phyloP scores from a whole-genome alignment of 2,888 invertebrate genomes.

The Agrotis ipsilon region DNA sequence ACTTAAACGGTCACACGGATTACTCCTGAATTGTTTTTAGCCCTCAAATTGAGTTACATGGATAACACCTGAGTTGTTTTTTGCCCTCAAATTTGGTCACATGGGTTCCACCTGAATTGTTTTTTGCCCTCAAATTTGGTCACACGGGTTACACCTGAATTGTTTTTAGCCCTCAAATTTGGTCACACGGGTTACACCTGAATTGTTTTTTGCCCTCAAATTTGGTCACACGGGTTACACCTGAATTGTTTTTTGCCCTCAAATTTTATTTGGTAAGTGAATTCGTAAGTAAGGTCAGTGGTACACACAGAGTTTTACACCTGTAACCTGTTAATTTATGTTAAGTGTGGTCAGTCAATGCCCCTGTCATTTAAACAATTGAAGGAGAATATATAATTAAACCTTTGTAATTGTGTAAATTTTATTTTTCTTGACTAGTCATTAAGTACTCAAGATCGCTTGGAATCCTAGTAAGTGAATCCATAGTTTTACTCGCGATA shows the following conservation, averaged over 20 bases:
- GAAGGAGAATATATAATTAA: background rate
- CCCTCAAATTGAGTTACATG: background rate
- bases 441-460: too few species aligned
- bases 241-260: too few species aligned
- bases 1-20: background rate
- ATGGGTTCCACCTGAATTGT: background rate
- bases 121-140: background rate
- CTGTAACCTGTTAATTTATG: background rate
- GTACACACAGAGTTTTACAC: background rate
- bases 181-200: background rate
- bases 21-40: background rate
- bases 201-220: background rate
- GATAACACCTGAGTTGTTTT: background rate
- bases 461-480: too few species aligned
- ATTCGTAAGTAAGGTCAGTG: background rate
- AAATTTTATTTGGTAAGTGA: background rate
- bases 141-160: background rate
- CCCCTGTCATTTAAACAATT: background rate
- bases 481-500: too few species aligned
- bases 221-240: too few species aligned
- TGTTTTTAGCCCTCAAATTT: background rate
- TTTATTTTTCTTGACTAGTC: too few species aligned
- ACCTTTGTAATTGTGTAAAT: too few species aligned
- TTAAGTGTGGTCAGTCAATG: slow-evolving; percentile 1
- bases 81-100: background rate